Percentiles rank a stretch among this genome's conserved stretches.
Evolutionary conservation across 1,140 invertebrate species (phyloP).

Genomic region (Eciton burchellii): DNA sequence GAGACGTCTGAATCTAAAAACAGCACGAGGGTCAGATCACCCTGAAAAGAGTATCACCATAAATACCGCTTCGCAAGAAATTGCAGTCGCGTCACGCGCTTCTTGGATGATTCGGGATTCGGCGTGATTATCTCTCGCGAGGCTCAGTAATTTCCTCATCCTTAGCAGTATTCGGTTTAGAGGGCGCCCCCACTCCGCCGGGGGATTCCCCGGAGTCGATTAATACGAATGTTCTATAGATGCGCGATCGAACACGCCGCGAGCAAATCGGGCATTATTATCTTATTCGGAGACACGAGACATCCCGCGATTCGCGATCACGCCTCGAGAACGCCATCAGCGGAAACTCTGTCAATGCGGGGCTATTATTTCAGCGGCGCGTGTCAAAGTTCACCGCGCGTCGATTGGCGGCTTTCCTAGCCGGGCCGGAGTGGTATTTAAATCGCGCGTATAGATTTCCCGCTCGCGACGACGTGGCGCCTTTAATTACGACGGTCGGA

Average conservation of each 20-base stretch:
- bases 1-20: too few relatives aligned
- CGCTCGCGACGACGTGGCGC: too few relatives aligned
- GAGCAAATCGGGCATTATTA: conserved; percentile 28
- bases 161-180: conserved; percentile 46
- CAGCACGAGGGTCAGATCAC: too few relatives aligned
- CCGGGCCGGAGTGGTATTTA: not conserved
- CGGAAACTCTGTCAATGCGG: not conserved
- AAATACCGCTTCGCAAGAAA: too few relatives aligned
- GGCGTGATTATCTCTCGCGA: conserved; percentile 23
- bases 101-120: conserved; percentile 21
- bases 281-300: too few relatives aligned
- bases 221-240: conserved; percentile 26
- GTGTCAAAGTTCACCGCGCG: not conserved
- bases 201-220: conserved; percentile 23
- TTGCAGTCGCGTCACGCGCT: not conserved
- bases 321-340: too few relatives aligned
- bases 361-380: not conserved
- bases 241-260: too few relatives aligned
- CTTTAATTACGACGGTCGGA: conserved; percentile 16
- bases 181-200: not conserved
- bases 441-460: conserved; percentile 11
- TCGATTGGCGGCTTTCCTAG: conserved; percentile 6
- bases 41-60: too few relatives aligned
- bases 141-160: conserved; percentile 43
- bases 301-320: too few relatives aligned